A percentile compares a stretch with the other conserved stretches of the same genome.
phyloP scores from a whole-genome alignment of 2,888 invertebrate genomes.

The Drosophila borborema region DNA sequence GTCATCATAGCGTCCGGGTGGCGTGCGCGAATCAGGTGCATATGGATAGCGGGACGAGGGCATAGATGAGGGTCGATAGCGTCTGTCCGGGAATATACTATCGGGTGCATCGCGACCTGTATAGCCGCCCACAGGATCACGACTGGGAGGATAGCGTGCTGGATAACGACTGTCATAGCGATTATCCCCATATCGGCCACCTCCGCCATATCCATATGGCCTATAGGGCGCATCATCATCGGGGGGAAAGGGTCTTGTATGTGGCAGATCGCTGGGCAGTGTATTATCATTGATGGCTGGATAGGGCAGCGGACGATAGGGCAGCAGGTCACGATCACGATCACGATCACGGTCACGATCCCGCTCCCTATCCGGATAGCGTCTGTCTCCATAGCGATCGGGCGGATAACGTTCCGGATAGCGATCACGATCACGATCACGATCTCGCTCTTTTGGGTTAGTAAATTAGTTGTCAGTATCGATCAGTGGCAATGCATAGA shows the following conservation, averaged over 20 bases:
- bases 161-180: constrained; percentile 78
- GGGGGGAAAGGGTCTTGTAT: constrained; percentile 81
- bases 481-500: constrained; percentile 33
- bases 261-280: constrained; percentile 84
- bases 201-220: constrained; percentile 76
- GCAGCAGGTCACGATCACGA: constrained; percentile 63
- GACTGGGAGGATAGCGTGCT: constrained; percentile 76
- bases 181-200: constrained; percentile 80
- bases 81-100: constrained; percentile 85
- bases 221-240: constrained; percentile 80
- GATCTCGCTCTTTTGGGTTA: constrained; percentile 81
- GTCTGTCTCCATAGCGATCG: constrained; percentile 68
- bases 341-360: constrained; percentile 71
- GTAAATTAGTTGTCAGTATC: constrained; percentile 80
- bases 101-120: constrained; percentile 83
- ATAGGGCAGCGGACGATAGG: constrained; percentile 80
- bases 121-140: constrained; percentile 79
- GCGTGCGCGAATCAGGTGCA: constrained; percentile 63
- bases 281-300: constrained; percentile 81
- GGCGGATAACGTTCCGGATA: constrained; percentile 70
- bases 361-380: constrained; percentile 70
- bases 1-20: constrained; percentile 81
- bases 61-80: constrained; percentile 84
- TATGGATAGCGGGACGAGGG: constrained; percentile 84
- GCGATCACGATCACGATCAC: constrained; percentile 66